Conservation (phyloP, 1,140 invertebrate genomes). For the Trachymyrmex septentrionalis region DNA sequence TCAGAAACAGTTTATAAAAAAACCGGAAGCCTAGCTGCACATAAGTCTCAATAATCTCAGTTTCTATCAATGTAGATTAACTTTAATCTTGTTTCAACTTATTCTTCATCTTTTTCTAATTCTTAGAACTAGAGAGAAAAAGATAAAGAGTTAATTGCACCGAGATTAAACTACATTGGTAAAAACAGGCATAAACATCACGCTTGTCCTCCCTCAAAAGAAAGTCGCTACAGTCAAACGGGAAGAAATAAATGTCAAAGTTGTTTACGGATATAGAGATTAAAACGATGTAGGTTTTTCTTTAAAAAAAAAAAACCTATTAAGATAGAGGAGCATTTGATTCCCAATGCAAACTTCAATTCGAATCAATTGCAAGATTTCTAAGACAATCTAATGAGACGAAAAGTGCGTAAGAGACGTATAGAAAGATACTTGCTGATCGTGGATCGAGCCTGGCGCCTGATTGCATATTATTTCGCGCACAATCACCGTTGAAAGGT, state of each 20-base stretch:
- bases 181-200: not conserved
- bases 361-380: not conserved
- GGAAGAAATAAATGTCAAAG: not conserved
- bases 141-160: too few relatives aligned
- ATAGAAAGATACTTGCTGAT: constrained; percentile 23
- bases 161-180: too few relatives aligned
- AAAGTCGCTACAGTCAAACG: not conserved
- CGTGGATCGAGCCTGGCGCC: not conserved
- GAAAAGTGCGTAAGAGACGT: not conserved
- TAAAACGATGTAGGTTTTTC: not conserved
- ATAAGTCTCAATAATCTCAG: too few relatives aligned
- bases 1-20: not conserved
- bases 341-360: not conserved
- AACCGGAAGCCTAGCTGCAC: not conserved
- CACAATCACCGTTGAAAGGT: constrained; percentile 21
- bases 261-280: not conserved
- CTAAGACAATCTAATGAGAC: not conserved
- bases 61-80: too few relatives aligned
- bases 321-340: not conserved
- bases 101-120: too few relatives aligned
- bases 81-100: too few relatives aligned
- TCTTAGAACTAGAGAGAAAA: too few relatives aligned
- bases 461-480: constrained; percentile 9
- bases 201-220: not conserved
- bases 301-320: not conserved